Percentiles rank a stretch among this genome's conserved stretches.
phyloP scores from a whole-genome alignment of 37 sponge, comb jelly and placozoan genomes.

The Hormiphora californensis region DNA sequence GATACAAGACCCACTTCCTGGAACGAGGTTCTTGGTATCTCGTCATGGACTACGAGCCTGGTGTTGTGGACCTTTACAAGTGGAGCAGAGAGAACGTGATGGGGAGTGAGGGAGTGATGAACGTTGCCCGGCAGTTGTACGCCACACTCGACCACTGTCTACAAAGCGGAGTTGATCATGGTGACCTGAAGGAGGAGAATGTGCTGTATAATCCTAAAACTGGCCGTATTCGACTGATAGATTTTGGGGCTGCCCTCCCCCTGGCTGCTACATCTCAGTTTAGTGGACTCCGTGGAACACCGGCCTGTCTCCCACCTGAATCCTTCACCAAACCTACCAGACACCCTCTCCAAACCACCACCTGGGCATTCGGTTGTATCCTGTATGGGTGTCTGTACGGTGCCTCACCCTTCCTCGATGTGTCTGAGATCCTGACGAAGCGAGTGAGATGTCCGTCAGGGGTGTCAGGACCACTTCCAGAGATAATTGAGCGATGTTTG shows the following conservation, averaged over 20 bases:
- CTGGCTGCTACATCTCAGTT: neutral
- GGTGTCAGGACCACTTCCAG: neutral
- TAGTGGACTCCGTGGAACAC: neutral
- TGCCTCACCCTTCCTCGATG: neutral
- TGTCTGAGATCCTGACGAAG: conserved; percentile 27
- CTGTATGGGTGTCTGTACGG: conserved; percentile 34
- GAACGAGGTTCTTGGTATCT: conserved; percentile 4
- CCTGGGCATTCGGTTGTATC: conserved; percentile 1
- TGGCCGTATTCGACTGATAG: neutral
- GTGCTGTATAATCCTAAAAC: conserved; percentile 27
- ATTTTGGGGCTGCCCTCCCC: conserved; percentile 21
- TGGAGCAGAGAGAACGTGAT: neutral
- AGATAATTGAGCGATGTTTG: conserved; percentile 30
- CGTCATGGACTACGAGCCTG: conserved; percentile 35
- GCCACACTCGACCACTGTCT: neutral
- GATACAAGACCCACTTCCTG: conserved; percentile 27
- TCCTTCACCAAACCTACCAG: conserved; percentile 2
- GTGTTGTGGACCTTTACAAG: neutral
- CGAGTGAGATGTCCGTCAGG: neutral
- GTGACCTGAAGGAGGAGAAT: conserved; percentile 45
- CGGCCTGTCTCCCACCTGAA: conserved; percentile 41
- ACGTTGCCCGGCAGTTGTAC: neutral
- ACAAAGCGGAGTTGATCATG: conserved; percentile 25
- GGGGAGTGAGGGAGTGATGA: neutral
- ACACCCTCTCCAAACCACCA: conserved; percentile 11